Evolutionary conservation across 2,888 invertebrate species (phyloP).

Genomic region (Drosophila falleni): DNA sequence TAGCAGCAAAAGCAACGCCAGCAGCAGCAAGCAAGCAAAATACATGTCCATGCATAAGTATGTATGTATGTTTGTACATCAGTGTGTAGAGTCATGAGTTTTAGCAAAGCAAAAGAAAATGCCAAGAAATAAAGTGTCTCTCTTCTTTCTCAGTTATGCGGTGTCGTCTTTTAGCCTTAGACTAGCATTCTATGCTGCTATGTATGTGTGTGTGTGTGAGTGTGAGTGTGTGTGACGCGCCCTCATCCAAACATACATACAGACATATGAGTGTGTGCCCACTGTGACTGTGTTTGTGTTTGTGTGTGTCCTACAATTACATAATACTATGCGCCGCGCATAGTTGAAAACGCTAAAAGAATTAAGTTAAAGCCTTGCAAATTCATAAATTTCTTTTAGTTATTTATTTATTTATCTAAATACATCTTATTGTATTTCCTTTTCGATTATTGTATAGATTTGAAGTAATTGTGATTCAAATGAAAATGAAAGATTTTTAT

Average conservation of each 20-base stretch:
- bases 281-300: conserved; percentile 13
- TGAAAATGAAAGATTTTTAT: conserved; percentile 59
- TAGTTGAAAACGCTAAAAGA: conserved; percentile 53
- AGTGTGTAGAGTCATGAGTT: conserved; percentile 30
- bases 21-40: conserved; percentile 51
- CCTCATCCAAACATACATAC: conserved; percentile 20
- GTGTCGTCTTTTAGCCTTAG: conserved; percentile 36
- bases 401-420: background rate
- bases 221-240: conserved; percentile 32
- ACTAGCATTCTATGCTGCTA: conserved; percentile 19
- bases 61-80: conserved; percentile 22
- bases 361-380: conserved; percentile 65
- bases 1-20: conserved; percentile 47
- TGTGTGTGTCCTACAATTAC: conserved; percentile 70
- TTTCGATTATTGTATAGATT: conserved; percentile 28
- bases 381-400: conserved; percentile 17
- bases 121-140: conserved; percentile 79
- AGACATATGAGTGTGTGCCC: conserved; percentile 11
- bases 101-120: conserved; percentile 65
- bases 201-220: conserved; percentile 21
- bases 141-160: conserved; percentile 37
- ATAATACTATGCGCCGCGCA: conserved; percentile 76
- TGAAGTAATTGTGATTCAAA: conserved; percentile 33
- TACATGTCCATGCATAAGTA: conserved; percentile 54
- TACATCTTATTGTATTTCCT: conserved; percentile 5